phyloP scores from a whole-genome alignment of 2,113 vertebrate species.

The Sphaerodactylus townsendi region DNA sequence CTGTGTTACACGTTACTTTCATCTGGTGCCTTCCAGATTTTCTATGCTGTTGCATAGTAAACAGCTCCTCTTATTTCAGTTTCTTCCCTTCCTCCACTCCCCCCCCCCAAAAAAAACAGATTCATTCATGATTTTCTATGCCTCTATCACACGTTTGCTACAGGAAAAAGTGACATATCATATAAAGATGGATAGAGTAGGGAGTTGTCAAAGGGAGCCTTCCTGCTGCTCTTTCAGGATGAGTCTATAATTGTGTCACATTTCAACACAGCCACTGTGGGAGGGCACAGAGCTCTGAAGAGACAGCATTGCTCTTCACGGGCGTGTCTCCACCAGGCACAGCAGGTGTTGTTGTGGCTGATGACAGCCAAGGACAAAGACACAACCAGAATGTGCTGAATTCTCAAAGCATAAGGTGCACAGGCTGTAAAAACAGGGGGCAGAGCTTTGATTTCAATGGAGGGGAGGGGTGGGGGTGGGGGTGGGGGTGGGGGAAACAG shows the following conservation, averaged over 20 bases:
- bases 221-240: slow-evolving; percentile 13
- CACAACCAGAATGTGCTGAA: neutral
- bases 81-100: neutral
- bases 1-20: neutral
- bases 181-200: neutral
- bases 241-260: slow-evolving; percentile 13
- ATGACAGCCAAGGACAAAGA: slow-evolving; percentile 12
- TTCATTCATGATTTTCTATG: neutral
- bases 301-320: neutral
- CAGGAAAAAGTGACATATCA: neutral
- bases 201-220: neutral
- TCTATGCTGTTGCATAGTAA: neutral
- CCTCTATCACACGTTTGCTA: neutral
- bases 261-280: neutral
- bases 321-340: neutral
- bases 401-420: neutral
- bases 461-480: slow-evolving; percentile 22
- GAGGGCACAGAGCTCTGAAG: slow-evolving; percentile 2
- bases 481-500: slow-evolving; percentile 31
- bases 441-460: neutral
- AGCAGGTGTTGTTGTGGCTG: neutral
- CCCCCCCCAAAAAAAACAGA: neutral
- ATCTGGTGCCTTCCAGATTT: neutral
- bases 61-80: neutral
- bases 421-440: neutral